Percentiles rank a stretch among this genome's conserved stretches.
phyloP scores from a whole-genome alignment of 2,888 invertebrate species.

The Plebejus melissa region DNA sequence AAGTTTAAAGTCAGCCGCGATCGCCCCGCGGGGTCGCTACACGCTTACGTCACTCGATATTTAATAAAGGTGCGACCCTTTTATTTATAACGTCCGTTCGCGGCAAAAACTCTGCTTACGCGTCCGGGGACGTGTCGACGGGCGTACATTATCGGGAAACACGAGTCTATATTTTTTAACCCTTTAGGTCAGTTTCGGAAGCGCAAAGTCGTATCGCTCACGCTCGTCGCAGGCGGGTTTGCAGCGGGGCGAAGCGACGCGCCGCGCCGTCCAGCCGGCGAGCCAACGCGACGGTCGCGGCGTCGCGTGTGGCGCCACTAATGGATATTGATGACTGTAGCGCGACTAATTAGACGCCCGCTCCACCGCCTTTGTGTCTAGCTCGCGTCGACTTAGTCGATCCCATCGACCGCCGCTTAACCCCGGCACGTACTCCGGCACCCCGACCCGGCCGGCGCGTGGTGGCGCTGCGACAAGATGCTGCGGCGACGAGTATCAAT shows the following conservation, averaged over 20 bases:
- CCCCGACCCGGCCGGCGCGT: conserved; percentile 25
- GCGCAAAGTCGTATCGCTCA: conserved; percentile 61
- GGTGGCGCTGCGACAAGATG: conserved; percentile 24
- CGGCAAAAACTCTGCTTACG: conserved; percentile 28
- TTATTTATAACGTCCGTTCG: conserved; percentile 35
- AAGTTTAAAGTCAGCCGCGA: conserved; percentile 68
- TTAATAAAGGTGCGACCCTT: conserved; percentile 57
- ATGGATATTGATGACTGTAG: conserved; percentile 76
- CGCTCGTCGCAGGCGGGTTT: conserved; percentile 53
- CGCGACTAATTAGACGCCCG: conserved; percentile 67
- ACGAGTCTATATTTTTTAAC: conserved; percentile 39
- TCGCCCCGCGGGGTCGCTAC: conserved; percentile 56
- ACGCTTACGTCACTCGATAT: conserved; percentile 60
- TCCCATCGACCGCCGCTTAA: conserved; percentile 37
- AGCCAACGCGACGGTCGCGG: conserved; percentile 42
- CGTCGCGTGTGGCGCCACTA: conserved; percentile 76
- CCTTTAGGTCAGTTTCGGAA: conserved; percentile 50
- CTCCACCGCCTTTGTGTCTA: conserved; percentile 49
- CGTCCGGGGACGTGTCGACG: conserved; percentile 19
- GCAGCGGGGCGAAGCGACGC: conserved; percentile 45
- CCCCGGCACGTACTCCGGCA: conserved; percentile 20
- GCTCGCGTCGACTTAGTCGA: conserved; percentile 48
- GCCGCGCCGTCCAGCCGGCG: conserved; percentile 40
- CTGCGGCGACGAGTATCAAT: conserved; percentile 56
- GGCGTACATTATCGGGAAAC: not conserved